phyloP scores from a whole-genome alignment of 2,888 invertebrate genomes.

The Patella ulyssiponensis region DNA sequence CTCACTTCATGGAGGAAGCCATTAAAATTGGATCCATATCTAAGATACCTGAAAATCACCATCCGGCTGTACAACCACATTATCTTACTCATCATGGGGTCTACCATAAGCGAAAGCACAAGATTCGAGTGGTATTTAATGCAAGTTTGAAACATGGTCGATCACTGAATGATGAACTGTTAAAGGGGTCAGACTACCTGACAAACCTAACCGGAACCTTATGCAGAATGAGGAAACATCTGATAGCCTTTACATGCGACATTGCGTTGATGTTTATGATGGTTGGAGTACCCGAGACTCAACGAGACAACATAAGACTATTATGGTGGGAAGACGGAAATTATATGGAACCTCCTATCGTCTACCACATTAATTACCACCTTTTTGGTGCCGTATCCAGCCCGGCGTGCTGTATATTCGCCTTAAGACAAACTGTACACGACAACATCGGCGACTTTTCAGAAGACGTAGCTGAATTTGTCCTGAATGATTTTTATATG shows the following conservation, averaged over 20 bases:
- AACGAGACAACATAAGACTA: constrained; percentile 33
- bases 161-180: constrained; percentile 31
- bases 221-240: constrained; percentile 19
- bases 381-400: too few species aligned
- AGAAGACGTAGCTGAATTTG: constrained; percentile 29
- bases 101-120: neutral
- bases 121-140: constrained; percentile 39
- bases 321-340: constrained; percentile 28
- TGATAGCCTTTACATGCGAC: constrained; percentile 36
- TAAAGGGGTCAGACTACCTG: constrained; percentile 41
- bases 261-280: constrained; percentile 35
- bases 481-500: too few species aligned
- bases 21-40: constrained; percentile 18
- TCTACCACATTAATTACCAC: constrained; percentile 35
- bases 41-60: neutral
- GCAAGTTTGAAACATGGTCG: constrained; percentile 31
- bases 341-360: constrained; percentile 24
- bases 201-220: too few species aligned
- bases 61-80: neutral
- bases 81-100: constrained; percentile 17
- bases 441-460: constrained; percentile 23
- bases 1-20: constrained; percentile 19
- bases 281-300: constrained; percentile 9
- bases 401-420: constrained; percentile 37
- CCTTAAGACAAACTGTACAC: constrained; percentile 27